Evolutionary conservation across 37 sponge, comb jelly and placozoan species (phyloP).

Genomic region (Petrosia ficiformis): DNA sequence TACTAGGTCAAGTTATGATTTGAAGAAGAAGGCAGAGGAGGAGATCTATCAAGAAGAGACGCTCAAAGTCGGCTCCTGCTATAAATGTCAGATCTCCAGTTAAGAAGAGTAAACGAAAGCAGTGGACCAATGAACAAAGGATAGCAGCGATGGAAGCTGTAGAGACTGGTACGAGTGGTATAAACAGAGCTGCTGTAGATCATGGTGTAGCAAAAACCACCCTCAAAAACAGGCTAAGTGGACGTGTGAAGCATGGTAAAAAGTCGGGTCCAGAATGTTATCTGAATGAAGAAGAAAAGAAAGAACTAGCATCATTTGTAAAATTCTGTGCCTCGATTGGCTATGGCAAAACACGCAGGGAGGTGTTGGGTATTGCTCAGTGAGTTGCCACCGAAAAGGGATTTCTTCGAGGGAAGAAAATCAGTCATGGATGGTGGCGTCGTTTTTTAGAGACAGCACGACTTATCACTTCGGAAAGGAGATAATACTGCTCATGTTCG

Average conservation of each 20-base stretch:
- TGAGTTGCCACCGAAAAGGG: slow-evolving; percentile 24
- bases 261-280: too few species aligned
- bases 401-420: not conserved
- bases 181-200: too few species aligned
- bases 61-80: slow-evolving; percentile 6
- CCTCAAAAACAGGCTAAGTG: slow-evolving; percentile 4
- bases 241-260: slow-evolving; percentile 16
- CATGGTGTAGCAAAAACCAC: slow-evolving; percentile 17
- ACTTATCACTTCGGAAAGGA: too few species aligned
- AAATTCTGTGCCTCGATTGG: slow-evolving; percentile 19
- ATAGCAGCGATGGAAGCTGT: too few species aligned
- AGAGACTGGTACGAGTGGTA: too few species aligned
- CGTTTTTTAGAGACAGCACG: slow-evolving; percentile 21
- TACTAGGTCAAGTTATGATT: too few species aligned
- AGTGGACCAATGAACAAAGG: too few species aligned
- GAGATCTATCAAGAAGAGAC: too few species aligned
- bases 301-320: too few species aligned
- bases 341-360: slow-evolving; percentile 27
- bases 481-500: slow-evolving; percentile 30
- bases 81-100: slow-evolving; percentile 7
- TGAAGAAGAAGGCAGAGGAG: too few species aligned
- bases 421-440: slow-evolving; percentile 35
- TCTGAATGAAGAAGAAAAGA: too few species aligned
- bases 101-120: not conserved
- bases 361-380: too few species aligned